Conservation (phyloP, 2,113 vertebrate species). For the Epinephelus fuscoguttatus region DNA sequence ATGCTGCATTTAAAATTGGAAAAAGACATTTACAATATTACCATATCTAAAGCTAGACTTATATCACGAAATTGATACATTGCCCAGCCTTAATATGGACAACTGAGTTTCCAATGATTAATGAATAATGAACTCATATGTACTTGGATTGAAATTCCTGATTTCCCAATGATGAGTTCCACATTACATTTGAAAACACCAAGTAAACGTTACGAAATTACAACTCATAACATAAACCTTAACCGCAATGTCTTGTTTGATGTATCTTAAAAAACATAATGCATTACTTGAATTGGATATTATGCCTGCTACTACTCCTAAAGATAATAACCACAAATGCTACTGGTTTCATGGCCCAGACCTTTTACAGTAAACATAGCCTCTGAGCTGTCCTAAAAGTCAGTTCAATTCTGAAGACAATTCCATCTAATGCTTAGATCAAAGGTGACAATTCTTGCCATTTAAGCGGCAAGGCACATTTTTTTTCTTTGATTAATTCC, state of each 20-base stretch:
- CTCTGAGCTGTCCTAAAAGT: conserved; percentile 11
- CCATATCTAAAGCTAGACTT: too few relatives aligned
- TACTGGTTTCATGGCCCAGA: not conserved
- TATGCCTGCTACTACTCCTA: not conserved
- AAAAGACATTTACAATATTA: too few relatives aligned
- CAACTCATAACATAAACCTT: not conserved
- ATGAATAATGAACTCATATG: not conserved
- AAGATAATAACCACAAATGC: not conserved
- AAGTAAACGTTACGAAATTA: not conserved
- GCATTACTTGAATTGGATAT: not conserved
- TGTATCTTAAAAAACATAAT: not conserved
- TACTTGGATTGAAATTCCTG: not conserved
- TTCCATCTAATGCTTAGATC: conserved; percentile 47
- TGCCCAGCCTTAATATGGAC: not conserved
- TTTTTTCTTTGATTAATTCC: conserved; percentile 76
- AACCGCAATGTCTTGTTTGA: not conserved
- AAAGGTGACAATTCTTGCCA: conserved; percentile 69
- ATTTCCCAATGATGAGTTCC: not conserved
- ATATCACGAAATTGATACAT: too few relatives aligned
- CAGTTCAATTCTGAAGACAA: conserved; percentile 24
- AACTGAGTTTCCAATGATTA: not conserved
- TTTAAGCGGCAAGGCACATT: conserved; percentile 65
- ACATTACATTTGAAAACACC: not conserved
- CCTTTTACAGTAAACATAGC: not conserved
- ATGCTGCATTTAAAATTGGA: too few relatives aligned